These are phyloP conservation scores for Sialis lutaria DNA, from an alignment of 2,888 invertebrate genomes.

Conservation along the genomic window DNA sequence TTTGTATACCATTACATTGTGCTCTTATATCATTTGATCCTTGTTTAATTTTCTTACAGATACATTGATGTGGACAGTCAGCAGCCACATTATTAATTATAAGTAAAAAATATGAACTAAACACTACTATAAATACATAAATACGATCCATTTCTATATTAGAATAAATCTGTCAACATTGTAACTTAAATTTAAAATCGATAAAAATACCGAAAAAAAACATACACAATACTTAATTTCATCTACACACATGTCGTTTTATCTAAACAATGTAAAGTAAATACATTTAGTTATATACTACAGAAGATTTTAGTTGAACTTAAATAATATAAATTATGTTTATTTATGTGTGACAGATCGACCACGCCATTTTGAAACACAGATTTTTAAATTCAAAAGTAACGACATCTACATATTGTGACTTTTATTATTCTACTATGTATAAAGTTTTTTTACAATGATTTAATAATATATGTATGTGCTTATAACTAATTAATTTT, in stretches of 20 bases:
- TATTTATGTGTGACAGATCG: too few species aligned
- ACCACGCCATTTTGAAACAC: too few species aligned
- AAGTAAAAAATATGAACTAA: conserved; percentile 1
- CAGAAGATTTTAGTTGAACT: too few species aligned
- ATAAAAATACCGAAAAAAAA: neutral
- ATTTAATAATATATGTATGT: too few species aligned
- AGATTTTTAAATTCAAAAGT: too few species aligned
- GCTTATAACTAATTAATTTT: too few species aligned
- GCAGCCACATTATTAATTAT: neutral
- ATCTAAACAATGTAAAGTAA: too few species aligned
- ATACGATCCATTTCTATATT: neutral
- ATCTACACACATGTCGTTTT: neutral
- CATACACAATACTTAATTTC: neutral
- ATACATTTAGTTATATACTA: too few species aligned
- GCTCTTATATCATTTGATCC: conserved; percentile 34
- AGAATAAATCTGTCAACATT: neutral
- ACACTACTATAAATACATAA: neutral
- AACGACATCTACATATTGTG: too few species aligned
- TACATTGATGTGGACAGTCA: conserved; percentile 4
- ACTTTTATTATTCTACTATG: too few species aligned
- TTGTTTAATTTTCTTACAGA: conserved; percentile 4
- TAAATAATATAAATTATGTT: too few species aligned
- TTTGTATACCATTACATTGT: conserved; percentile 40
- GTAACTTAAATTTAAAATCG: neutral
- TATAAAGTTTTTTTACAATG: too few species aligned